Conservation (phyloP, 2,113 vertebrate genomes). For the Oophaga pumilio region DNA sequence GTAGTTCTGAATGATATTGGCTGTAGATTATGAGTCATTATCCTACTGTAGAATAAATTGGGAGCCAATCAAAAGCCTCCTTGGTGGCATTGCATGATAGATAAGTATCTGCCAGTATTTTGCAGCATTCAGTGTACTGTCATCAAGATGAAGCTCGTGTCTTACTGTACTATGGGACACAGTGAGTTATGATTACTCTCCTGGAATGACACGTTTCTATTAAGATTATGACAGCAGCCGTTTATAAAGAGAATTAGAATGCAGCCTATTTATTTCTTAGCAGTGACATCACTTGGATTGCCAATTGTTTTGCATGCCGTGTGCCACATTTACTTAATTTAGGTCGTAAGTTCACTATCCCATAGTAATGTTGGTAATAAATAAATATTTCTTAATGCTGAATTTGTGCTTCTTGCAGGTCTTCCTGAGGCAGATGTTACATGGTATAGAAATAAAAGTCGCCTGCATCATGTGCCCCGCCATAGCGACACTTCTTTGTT, state of each 20-base stretch:
- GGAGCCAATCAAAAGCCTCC: too few relatives aligned
- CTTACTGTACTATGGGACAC: not conserved
- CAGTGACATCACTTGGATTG: not conserved
- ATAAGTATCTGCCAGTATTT: too few relatives aligned
- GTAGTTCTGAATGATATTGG: too few relatives aligned
- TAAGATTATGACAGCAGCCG: not conserved
- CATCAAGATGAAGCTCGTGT: not conserved
- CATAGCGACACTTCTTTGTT: constrained; percentile 68
- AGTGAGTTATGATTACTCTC: not conserved
- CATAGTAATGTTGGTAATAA: not conserved
- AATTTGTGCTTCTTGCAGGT: constrained; percentile 63
- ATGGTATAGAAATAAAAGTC: constrained; percentile 76
- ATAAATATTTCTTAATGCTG: not conserved
- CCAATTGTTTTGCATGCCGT: not conserved
- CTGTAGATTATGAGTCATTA: too few relatives aligned
- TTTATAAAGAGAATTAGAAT: not conserved
- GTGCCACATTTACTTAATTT: not conserved
- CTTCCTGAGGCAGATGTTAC: constrained; percentile 78
- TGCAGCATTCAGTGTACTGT: too few relatives aligned
- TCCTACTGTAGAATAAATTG: too few relatives aligned
- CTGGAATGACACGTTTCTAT: not conserved
- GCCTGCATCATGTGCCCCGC: constrained; percentile 61
- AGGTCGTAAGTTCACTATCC: not conserved
- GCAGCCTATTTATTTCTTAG: not conserved
- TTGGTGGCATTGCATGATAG: too few relatives aligned